Percentiles rank a stretch among this genome's conserved stretches.
These are phyloP conservation scores for Xanthostigma xanthostigma DNA, from an alignment of 2,888 invertebrate genomes.

Conservation along the genomic window DNA sequence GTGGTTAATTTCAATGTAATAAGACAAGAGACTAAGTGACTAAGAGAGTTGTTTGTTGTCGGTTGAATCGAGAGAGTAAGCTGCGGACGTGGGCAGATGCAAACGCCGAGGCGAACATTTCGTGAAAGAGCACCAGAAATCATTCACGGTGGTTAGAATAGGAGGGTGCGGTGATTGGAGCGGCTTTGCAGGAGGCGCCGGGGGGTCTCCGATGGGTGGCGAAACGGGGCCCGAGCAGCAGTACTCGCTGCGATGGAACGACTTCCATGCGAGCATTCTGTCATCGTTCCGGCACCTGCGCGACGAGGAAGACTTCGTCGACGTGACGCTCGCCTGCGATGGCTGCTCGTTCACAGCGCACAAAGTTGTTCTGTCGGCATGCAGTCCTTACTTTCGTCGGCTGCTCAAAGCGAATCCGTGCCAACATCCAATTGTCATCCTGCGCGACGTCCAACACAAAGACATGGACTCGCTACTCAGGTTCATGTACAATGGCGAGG, in stretches of 20 bases:
- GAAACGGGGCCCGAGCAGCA: constrained; percentile 57
- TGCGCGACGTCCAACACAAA: constrained; percentile 71
- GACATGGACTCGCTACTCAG: constrained; percentile 76
- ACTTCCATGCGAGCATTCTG: constrained; percentile 82
- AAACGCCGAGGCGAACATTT: background rate
- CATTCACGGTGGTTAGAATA: constrained; percentile 9
- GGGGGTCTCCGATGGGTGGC: constrained; percentile 43
- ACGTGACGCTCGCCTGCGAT: constrained; percentile 85
- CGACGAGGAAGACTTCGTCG: constrained; percentile 85
- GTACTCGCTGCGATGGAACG: constrained; percentile 89
- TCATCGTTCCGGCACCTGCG: constrained; percentile 77
- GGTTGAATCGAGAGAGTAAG: no score
- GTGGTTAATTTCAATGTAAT: no score
- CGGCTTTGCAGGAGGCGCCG: constrained; percentile 22
- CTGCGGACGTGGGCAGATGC: background rate
- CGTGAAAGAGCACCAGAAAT: background rate
- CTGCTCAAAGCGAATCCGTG: constrained; percentile 81
- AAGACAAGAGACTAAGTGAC: no score
- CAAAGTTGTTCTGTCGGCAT: constrained; percentile 80
- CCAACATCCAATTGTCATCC: constrained; percentile 78
- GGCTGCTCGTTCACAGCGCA: constrained; percentile 80
- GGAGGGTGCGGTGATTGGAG: constrained; percentile 6
- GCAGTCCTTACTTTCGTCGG: constrained; percentile 83
- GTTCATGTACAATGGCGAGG: constrained; percentile 88
- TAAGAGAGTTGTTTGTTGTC: no score